Percentiles rank a stretch among this genome's conserved stretches.
phyloP scores from a whole-genome alignment of 2,113 vertebrate species.

The Paratilapia polleni region DNA sequence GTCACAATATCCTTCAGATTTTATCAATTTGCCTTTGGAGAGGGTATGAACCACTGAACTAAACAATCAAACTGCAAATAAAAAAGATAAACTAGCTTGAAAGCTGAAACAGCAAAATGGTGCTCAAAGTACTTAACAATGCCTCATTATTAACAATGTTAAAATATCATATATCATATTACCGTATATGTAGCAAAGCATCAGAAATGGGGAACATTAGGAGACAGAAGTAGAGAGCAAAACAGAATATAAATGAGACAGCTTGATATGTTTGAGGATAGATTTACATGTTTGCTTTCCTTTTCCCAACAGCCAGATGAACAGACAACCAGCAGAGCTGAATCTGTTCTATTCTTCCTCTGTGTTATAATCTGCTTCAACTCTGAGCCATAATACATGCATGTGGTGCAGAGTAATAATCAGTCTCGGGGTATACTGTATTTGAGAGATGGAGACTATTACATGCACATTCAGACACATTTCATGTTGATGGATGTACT shows the following conservation, averaged over 20 bases:
- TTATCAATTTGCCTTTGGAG: background rate
- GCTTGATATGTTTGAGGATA: constrained; percentile 39
- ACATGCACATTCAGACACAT: background rate
- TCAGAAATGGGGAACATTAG: background rate
- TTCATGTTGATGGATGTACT: background rate
- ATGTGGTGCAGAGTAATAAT: background rate
- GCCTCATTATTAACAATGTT: background rate
- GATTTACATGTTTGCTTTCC: constrained; percentile 44
- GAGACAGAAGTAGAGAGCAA: background rate
- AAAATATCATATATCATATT: background rate
- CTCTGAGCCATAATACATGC: background rate
- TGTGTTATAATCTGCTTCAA: background rate
- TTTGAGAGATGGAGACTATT: background rate
- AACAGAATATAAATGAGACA: constrained; percentile 38
- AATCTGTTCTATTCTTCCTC: background rate
- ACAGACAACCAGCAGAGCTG: constrained; percentile 41
- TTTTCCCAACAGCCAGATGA: constrained; percentile 31
- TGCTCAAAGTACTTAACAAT: background rate
- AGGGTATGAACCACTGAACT: background rate
- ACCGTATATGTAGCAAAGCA: background rate
- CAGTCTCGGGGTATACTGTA: background rate
- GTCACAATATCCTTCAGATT: background rate
- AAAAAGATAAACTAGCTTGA: background rate
- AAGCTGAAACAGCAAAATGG: background rate
- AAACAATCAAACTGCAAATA: background rate